Conservation (phyloP, 2,888 invertebrate genomes). For the Apodemia zela region DNA sequence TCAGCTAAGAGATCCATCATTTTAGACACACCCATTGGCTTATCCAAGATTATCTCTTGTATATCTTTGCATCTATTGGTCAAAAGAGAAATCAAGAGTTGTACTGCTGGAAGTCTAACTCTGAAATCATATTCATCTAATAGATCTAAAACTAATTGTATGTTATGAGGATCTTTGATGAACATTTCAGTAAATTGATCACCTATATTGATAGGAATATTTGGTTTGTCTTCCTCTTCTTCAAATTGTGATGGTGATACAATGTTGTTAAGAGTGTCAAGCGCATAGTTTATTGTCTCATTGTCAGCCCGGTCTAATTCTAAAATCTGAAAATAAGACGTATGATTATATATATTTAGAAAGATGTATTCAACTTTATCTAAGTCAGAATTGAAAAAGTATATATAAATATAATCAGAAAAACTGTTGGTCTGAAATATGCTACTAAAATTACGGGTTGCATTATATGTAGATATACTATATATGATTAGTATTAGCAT, state of each 20-base stretch:
- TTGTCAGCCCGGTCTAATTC: conserved; percentile 93
- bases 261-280: conserved; percentile 95
- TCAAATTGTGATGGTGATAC: conserved; percentile 90
- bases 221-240: conserved; percentile 87
- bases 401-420: too few species aligned
- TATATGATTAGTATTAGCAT: too few species aligned
- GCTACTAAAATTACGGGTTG: too few species aligned
- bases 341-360: background rate
- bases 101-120: conserved; percentile 94
- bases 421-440: too few species aligned
- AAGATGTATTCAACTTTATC: too few species aligned
- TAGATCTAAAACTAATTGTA: conserved; percentile 88
- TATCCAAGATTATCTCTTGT: conserved; percentile 92
- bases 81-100: conserved; percentile 92
- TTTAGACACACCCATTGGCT: conserved; percentile 98
- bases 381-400: too few species aligned
- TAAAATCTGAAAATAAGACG: conserved; percentile 81
- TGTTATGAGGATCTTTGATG: conserved; percentile 92
- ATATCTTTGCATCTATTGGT: conserved; percentile 92
- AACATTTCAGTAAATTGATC: conserved; percentile 99
- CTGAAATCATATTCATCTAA: conserved; percentile 97
- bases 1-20: conserved; percentile 97
- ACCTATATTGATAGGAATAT: conserved; percentile 86
- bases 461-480: too few species aligned
- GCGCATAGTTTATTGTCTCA: conserved; percentile 94